Base-by-base conservation (phyloP, 2,113 vertebrate genomes). In the Daphoenositta chrysoptera region DNA sequence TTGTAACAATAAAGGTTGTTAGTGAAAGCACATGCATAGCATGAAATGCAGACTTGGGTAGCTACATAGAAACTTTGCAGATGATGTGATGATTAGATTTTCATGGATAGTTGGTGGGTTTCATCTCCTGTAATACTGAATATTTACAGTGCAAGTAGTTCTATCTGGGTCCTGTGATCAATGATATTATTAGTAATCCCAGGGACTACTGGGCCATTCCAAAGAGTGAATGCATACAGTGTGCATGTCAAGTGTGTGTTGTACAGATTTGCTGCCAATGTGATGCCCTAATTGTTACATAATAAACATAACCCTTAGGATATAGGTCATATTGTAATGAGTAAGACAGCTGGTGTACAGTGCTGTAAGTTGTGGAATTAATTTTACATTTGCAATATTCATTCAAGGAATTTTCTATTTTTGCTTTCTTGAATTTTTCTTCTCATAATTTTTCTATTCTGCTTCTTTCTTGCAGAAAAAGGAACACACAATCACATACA, bases 381-480 rank as follows among this genome's bases (percentile, higher is more conserved):
- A 54, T 50, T 65, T 87, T 64, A 48, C 0, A 0, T 50, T 64
- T 63, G 9, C 42, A 75, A 51, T 54, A 64, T 44, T 50, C 1
- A 56, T 60, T 87, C 48, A 58, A 82, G 19, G 30, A 51, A 15
- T 40, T n/a, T 33, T 87, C 21, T 81, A 17, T 77, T 50, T 50
- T 56, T 50, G 51, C 14, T 93, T 53, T 65, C 28, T 45, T 78
- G 8, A 50, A 2, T 33, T 75, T 78, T 89, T 66, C 6, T 65
- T 83, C n/a, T 75, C 5, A 27, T 45, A 60, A 2, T 58, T 56
- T 90, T 95, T 54, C 13, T 13, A 26, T 66, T 87, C 72, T 66
- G 6, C 7, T 75, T 78, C 63, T 56, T 71, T 61, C 3, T 69
- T 75, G 20, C 17, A 80, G 50, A 51, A 69, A 70, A 94, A 48